Base-by-base conservation (phyloP, 2,888 invertebrate genomes). In the Lasius platythorax region DNA sequence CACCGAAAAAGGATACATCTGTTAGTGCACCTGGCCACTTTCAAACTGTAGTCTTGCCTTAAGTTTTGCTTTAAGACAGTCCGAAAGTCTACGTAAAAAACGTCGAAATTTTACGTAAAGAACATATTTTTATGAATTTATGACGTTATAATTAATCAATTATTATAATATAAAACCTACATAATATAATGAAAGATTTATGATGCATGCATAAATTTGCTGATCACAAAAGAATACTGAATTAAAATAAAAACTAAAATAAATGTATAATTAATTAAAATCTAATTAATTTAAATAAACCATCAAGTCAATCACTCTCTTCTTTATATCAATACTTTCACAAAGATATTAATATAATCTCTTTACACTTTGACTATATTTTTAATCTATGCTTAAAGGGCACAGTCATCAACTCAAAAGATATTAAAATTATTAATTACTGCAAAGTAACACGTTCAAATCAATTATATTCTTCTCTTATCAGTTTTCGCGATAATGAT, bases 1-100 rank as follows among this genome's bases (percentile, higher is more conserved):
- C 46, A 46, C 43, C 82, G 56, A 79, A 86, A 86, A 82, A 82
- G 73, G 56, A 40, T 28, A 74, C 87, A 84, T 78, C 88, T 84
- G 88, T 72, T 53, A 61, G 23, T 33, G 73, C 83, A 85, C 81
- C 87, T 87, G 87, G 58, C 53, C 15, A 2, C 50, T 23, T 50
- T 18, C 61, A 67, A 79, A 43, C 66, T 81, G 67, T 28, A 28
- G 18, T 23, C 73, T 43, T 12, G 43, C 23, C 79, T n/a, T 2
- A 33, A 33, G 30, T 33, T 3, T 37, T 37, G 6, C 37, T 37
- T 37, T 37, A 37, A 64, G 63, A 18, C 8, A 30, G 5, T 15
- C 9, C 6, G 15, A 58, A 33, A 63, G 9, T 3, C 46, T 46
- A 46, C 3, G 3, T 46, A 28, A 6, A 58, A 73, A 75, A 74